A percentile compares a stretch with the other conserved stretches of the same genome.
These are phyloP conservation scores for Tauraco erythrolophus DNA, from an alignment of 2,113 vertebrate species.

Conservation along the genomic window DNA sequence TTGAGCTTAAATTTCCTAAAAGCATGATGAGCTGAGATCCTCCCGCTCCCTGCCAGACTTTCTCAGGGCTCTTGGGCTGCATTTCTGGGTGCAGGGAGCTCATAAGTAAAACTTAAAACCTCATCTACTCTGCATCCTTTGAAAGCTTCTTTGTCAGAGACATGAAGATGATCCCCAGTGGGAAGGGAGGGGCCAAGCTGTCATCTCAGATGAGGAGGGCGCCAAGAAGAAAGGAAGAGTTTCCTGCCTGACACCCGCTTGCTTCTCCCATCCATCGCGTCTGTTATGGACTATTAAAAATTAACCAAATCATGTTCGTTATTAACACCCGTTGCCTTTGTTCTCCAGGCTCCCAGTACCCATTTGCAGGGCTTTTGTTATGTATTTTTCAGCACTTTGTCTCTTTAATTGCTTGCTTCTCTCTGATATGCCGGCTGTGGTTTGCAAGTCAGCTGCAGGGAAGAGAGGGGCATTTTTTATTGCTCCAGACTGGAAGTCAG, in stretches of 20 bases:
- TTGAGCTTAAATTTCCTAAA: background rate
- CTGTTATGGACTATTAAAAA: constrained; percentile 61
- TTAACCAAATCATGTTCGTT: constrained; percentile 42
- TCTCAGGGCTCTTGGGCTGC: background rate
- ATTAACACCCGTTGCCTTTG: constrained; percentile 37
- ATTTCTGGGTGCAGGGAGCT: background rate
- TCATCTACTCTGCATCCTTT: background rate
- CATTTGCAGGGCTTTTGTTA: constrained; percentile 61
- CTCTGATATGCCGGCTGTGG: constrained; percentile 36
- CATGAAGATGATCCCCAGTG: background rate
- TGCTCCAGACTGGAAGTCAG: background rate
- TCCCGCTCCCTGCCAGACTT: background rate
- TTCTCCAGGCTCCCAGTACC: constrained; percentile 11
- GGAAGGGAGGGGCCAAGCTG: background rate
- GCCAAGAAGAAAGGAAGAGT: background rate
- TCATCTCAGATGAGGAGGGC: background rate
- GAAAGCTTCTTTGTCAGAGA: background rate
- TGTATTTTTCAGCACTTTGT: constrained; percentile 75
- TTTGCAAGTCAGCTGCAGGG: constrained; percentile 31
- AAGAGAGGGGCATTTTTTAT: constrained; percentile 39
- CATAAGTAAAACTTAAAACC: background rate
- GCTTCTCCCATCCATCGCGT: background rate
- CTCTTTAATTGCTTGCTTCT: constrained; percentile 67
- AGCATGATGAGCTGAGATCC: background rate
- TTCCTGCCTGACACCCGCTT: background rate